Evolutionary conservation across 2,113 vertebrate species (phyloP).

Genomic region (Mellivora capensis): DNA sequence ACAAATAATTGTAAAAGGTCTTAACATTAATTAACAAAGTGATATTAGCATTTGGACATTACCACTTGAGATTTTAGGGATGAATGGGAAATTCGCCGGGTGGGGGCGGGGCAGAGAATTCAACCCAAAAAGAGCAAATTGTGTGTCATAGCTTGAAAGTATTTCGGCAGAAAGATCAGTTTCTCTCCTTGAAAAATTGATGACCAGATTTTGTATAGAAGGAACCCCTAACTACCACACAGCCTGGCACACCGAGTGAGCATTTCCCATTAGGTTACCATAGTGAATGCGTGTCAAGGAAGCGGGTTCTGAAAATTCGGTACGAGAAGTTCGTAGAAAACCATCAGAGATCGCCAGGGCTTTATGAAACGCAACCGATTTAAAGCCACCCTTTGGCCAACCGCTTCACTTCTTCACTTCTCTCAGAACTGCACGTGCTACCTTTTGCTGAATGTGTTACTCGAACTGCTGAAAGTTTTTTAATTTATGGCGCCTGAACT

Average conservation of each 20-base stretch:
- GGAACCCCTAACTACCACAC: neutral
- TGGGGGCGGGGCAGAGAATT: neutral
- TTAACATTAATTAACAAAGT: neutral
- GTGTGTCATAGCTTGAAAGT: neutral
- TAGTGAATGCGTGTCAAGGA: neutral
- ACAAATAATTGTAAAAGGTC: conserved; percentile 7
- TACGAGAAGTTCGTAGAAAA: neutral
- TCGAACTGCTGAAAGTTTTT: neutral
- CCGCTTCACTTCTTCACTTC: neutral
- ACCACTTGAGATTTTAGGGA: neutral
- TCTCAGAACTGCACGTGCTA: neutral
- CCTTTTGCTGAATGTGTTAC: neutral
- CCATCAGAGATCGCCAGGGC: neutral
- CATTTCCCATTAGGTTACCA: neutral
- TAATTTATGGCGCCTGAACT: neutral
- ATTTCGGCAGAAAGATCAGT: neutral
- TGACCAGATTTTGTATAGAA: neutral
- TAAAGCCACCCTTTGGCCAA: neutral
- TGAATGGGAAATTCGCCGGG: neutral
- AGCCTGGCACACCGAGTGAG: neutral
- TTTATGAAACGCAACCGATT: neutral
- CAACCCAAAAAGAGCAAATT: neutral
- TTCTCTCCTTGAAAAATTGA: neutral
- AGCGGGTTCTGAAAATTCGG: neutral
- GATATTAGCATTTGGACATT: neutral